Evolutionary conservation across 2,888 invertebrate species (phyloP), one percentile per base, ranked within the genome.

Genomic region (Dorcus hopei): DNA sequence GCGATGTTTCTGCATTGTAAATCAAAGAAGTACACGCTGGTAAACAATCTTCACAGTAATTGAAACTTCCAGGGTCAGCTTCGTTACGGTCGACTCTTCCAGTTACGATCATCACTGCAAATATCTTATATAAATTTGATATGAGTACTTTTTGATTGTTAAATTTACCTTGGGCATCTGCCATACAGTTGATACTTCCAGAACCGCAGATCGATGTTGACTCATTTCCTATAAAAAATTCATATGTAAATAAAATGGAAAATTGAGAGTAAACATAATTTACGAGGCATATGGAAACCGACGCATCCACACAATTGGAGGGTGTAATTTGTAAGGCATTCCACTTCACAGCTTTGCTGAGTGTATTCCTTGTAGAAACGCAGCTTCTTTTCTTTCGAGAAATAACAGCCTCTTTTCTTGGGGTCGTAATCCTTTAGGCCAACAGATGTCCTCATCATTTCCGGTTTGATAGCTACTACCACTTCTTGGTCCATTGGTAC

Each of bases 361-460:
- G 89, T 88, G 75, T 90, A 90, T 55, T 85, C 82, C 74, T 85
- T 84, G 71, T 84, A 90, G 72, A 82, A 89, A 38, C 80, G 79
- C 50, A 89, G 78, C 65, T 84, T 80, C 9, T 87, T 81, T 70
- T 90, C 89, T 53, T 76, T 78, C 59, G 86, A 85, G 72, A 88
- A 89, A 75, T 83, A 89, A 69, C 89, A 90, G 70, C 86, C 86
- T 7, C 89, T 83, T 52, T 86, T 82, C 38, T 81, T 78, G 0
- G 89, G 85, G 52, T 83, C 81, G 63, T 89, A 89, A 54, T 82
- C 81, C 65, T 79, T 80, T 3, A 90, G 75, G 23, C 86, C 87
- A 54, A 83, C 82, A 0, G 87, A 87, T 2, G 89, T 90, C 3
- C 87, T 88, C 80, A 89, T 89, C 82, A 90, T 88, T 73, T 88